Evolutionary conservation across 2,113 vertebrate genomes (phyloP), one percentile per base, ranked within the genome.

Genomic region (Takifugu flavidus): DNA sequence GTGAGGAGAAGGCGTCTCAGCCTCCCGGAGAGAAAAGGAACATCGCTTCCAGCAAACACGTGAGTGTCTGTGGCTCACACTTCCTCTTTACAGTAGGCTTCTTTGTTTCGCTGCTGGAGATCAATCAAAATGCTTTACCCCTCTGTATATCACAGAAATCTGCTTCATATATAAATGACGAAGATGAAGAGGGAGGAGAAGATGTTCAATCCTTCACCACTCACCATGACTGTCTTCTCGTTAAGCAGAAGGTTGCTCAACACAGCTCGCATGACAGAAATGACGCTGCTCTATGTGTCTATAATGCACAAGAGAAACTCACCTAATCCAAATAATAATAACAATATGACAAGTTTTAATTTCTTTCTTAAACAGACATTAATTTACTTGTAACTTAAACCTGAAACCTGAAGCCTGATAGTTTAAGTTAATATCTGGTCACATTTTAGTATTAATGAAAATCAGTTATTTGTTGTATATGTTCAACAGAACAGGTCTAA

Each of bases 171-270:
- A 1, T 3, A 47, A 15, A 54, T 4, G 74, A 68, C 6, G 59
- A 63, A 2, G 61, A 2, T 34, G 68, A 64, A 34, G 58, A 64
- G 1, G 69, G 66, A 5, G 59, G 45, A 0, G 59, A 7, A 44
- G 65, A 65, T 12, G 31, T 73, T 62, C 11, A 25, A 28, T 67
- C 67, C 42, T 72, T 90, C n/a, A 57, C 1, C 0, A 80, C 83
- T 65, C 85, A 80, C 51, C 90, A 89, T 0, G 87, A 87, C 54
- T 87, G 86, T 6, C 88, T 90, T 29, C 76, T 89, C 13, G 80
- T 91, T 58, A 74, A 89, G 49, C 88, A 90, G 28, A 76, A 74
- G 53, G 87, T 76, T 28, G 15, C n/a, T 15, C 4, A 15, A 3
- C 45, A n/a, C 6, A 47, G 45, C n/a, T 47, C 20, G 20, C 20